Evolutionary conservation across 2,797 vertebrate genomes (phyloP).

Genomic region (Falco columbarius): DNA sequence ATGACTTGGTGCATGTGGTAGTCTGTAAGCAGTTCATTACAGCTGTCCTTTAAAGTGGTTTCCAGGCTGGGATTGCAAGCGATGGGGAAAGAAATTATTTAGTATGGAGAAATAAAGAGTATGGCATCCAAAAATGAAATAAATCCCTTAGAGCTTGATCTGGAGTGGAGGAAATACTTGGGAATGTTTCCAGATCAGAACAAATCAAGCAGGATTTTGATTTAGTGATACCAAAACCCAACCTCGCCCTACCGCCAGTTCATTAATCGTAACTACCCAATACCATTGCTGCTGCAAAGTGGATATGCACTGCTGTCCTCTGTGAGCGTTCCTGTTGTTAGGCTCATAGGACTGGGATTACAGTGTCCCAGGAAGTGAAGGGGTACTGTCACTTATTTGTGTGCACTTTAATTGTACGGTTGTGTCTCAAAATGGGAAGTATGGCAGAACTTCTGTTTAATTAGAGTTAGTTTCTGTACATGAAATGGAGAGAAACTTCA

Average conservation of each 20-base stretch:
- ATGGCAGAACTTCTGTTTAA: not conserved
- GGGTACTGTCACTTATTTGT: not conserved
- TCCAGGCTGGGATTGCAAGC: not conserved
- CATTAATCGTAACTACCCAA: not conserved
- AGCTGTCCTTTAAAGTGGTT: not conserved
- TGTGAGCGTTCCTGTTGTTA: not conserved
- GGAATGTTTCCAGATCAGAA: not conserved
- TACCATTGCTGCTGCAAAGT: rapidly evolving
- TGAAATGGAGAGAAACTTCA: not conserved
- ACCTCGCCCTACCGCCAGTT: not conserved
- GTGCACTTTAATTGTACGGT: not conserved
- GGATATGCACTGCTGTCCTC: not conserved
- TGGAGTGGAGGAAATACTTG: not conserved
- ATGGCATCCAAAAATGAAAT: not conserved
- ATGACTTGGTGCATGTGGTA: not conserved
- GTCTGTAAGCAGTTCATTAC: not conserved
- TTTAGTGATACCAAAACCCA: not conserved
- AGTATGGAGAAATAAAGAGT: not conserved
- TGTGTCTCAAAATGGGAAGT: not conserved
- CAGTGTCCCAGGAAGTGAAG: not conserved
- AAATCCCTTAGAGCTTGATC: not conserved
- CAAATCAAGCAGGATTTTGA: not conserved
- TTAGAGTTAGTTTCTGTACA: not conserved
- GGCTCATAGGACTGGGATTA: not conserved
- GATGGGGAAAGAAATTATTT: not conserved